Percentiles rank a stretch among this genome's conserved stretches.
Conservation (phyloP, 1,140 invertebrate genomes). For the Drosophila seguyi region DNA sequence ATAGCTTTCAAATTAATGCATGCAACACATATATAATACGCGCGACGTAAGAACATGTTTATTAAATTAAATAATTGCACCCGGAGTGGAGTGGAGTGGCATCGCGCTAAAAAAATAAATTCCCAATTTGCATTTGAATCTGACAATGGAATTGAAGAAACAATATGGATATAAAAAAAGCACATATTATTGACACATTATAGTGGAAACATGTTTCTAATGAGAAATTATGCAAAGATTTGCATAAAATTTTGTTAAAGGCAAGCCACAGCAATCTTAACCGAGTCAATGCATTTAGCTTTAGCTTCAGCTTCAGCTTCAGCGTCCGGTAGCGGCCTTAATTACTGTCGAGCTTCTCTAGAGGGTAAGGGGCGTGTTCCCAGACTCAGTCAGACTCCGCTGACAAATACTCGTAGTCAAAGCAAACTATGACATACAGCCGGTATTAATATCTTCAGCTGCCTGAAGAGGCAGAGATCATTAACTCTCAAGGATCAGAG, state of each 20-base stretch:
- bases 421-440: conserved; percentile 69
- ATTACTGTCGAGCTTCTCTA: conserved; percentile 58
- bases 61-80: conserved; percentile 76
- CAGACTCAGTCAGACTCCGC: conserved; percentile 23
- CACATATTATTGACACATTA: conserved; percentile 80
- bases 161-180: conserved; percentile 41
- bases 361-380: conserved; percentile 62
- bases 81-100: conserved; percentile 43
- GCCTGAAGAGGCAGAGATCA: conserved; percentile 45
- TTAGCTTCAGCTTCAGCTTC: conserved; percentile 27
- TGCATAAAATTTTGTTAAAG: conserved; percentile 47
- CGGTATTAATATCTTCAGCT: conserved; percentile 65
- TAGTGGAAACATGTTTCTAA: conserved; percentile 79
- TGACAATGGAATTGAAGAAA: conserved; percentile 60
- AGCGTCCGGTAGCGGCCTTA: conserved; percentile 78
- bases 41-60: conserved; percentile 63
- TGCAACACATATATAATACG: conserved; percentile 57
- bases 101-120: conserved; percentile 26
- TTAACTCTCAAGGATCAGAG: conserved; percentile 43
- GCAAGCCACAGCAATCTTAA: conserved; percentile 48
- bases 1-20: conserved; percentile 63
- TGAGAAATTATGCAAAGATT: conserved; percentile 80
- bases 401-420: conserved; percentile 71
- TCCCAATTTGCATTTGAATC: conserved; percentile 54
- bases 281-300: conserved; percentile 30